Percentiles rank a stretch among this genome's conserved stretches.
Evolutionary conservation across 2,888 invertebrate genomes (phyloP).

Genomic region (Smittia aterrima): DNA sequence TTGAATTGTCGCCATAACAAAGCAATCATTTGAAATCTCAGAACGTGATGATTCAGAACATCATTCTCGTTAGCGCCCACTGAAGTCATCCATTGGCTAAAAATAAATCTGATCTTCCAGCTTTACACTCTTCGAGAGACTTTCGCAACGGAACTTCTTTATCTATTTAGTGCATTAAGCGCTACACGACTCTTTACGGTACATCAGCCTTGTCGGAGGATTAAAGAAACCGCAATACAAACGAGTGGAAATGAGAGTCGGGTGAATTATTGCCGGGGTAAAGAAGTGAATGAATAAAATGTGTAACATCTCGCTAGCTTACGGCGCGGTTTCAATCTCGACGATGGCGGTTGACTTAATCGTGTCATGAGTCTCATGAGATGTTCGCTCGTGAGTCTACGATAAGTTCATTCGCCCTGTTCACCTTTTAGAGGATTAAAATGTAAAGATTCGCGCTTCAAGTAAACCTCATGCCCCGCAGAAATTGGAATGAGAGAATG

Average conservation of each 20-base stretch:
- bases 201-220: background rate
- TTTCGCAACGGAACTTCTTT: no score
- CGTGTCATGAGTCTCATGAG: background rate
- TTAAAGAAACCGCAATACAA: background rate
- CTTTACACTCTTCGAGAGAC: no score
- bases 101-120: no score
- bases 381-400: no score
- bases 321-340: no score
- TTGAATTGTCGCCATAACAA: background rate
- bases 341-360: background rate
- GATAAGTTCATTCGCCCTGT: background rate
- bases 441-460: background rate
- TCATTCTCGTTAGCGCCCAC: no score
- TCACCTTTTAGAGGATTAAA: constrained; percentile 14
- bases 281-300: background rate
- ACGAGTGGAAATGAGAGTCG: background rate
- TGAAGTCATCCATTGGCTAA: no score
- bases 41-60: no score
- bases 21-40: no score
- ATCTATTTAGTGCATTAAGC: background rate
- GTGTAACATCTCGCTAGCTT: no score
- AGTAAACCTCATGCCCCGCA: background rate
- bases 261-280: background rate
- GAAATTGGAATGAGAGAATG: background rate
- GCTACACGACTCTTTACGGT: background rate